Evolutionary conservation across 2,113 vertebrate genomes (phyloP), one percentile per base, ranked within the genome.

Genomic region (Sylvilagus bachmani): DNA sequence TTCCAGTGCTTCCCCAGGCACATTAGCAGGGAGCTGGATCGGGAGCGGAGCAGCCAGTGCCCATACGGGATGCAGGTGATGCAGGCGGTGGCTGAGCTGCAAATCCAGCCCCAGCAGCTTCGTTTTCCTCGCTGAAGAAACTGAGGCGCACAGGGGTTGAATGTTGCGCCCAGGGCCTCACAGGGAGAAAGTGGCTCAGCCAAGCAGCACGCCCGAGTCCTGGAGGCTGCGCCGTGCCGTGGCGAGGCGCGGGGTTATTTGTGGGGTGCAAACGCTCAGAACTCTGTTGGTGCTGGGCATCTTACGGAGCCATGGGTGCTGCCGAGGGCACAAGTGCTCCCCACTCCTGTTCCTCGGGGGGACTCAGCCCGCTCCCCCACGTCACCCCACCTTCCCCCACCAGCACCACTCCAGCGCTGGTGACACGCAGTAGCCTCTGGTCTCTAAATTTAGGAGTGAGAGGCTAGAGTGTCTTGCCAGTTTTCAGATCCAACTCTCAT

Each of bases 381-480:
- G 86, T 70, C 51, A 66, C 51, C 61, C 75, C 27, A 24, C 62
- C 80, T 86, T 92, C 81, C 67, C 67, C 94, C 91, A 49, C 88
- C 86, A 96, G 77, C 27, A 3, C 3, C 84, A 38, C 51, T 66
- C 91, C 74, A 89, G 7, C 6, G 29, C 62, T 87, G 77, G 90
- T 94, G 90, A 89, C 85, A 55, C 80, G 33, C 21, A 31, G 51
- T n/a, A 92, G 94, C 96, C 51, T 79, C 78, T 64, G 19, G 12
- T 16, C 91, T 90, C 89, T 97, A 21, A 97, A 96, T 97, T 97
- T 97, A 97, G 97, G 55, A n/a, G 78, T 81, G 62, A 91, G 64
- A 75, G 25, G 67, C 83, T 85, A 74, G 96, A 74, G 70, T 61
- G 49, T 93, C 92, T 78, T 96, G 93, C 73, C 73, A 80, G 11